Conservation (phyloP, 2,888 invertebrate species). For the Anticlea derivata region DNA sequence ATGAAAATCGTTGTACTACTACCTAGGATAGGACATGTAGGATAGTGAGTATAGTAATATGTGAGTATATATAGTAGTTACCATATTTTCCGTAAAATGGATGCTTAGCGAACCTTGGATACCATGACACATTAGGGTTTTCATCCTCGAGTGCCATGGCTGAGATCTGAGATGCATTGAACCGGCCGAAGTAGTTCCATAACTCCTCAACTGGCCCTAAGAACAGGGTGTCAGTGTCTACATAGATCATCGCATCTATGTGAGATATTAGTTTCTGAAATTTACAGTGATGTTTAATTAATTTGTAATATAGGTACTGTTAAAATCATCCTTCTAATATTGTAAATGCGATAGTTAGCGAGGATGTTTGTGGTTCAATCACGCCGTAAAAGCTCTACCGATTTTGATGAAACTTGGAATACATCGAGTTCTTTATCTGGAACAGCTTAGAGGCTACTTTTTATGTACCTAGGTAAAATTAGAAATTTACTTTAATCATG, state of each 20-base stretch:
- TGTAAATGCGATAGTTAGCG: no score
- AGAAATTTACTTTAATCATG: no score
- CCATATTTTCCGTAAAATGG: constrained; percentile 95
- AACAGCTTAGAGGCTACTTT: no score
- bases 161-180: constrained; percentile 94
- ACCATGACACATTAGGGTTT: constrained; percentile 97
- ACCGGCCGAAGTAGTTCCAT: constrained; percentile 91
- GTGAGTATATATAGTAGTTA: constrained; percentile 53
- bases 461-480: no score
- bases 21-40: no score
- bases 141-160: constrained; percentile 95
- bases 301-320: not conserved
- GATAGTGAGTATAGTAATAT: no score
- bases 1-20: no score
- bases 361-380: no score
- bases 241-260: constrained; percentile 94
- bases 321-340: no score
- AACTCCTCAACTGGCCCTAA: constrained; percentile 91
- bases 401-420: no score
- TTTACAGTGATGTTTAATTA: not conserved
- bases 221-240: constrained; percentile 96
- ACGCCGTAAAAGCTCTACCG: no score
- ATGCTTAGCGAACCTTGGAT: constrained; percentile 97
- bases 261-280: constrained; percentile 89
- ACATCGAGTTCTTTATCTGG: no score